Evolutionary conservation across 2,113 vertebrate genomes (phyloP).

Genomic region (Mormyrus lacerda): DNA sequence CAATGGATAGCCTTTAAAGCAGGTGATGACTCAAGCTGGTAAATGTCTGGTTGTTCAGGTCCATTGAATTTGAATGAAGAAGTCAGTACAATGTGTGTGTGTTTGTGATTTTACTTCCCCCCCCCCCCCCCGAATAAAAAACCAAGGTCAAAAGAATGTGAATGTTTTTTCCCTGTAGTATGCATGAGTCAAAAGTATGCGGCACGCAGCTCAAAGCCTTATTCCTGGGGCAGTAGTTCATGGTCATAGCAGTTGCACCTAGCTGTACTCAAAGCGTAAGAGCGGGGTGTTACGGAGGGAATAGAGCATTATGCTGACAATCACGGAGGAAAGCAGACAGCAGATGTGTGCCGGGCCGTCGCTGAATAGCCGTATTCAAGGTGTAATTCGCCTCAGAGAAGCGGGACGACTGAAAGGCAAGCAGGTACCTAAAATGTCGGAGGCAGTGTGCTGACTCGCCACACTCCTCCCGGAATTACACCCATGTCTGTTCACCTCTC

Average conservation of each 20-base stretch:
- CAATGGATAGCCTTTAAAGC: not conserved
- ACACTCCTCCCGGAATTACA: not conserved
- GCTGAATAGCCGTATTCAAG: not conserved
- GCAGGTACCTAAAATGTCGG: not conserved
- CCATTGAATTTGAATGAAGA: not conserved
- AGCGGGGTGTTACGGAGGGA: not conserved
- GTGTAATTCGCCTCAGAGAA: not conserved
- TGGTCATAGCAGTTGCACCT: not conserved
- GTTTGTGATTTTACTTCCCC: not conserved
- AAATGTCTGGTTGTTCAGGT: not conserved
- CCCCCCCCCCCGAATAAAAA: not conserved
- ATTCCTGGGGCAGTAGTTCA: not conserved
- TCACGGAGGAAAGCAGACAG: not conserved
- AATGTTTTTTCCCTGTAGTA: not conserved
- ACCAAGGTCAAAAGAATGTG: not conserved
- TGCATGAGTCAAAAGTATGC: not conserved
- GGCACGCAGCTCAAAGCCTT: not conserved
- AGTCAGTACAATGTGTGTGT: not conserved
- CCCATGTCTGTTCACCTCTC: not conserved
- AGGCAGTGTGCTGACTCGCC: not conserved
- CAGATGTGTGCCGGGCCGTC: not conserved
- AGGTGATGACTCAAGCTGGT: not conserved
- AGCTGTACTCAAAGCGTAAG: not conserved
- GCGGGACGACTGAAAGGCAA: not conserved
- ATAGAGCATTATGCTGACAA: not conserved